Conservation (phyloP, 2,113 vertebrate species). For the Gulo gulo region DNA sequence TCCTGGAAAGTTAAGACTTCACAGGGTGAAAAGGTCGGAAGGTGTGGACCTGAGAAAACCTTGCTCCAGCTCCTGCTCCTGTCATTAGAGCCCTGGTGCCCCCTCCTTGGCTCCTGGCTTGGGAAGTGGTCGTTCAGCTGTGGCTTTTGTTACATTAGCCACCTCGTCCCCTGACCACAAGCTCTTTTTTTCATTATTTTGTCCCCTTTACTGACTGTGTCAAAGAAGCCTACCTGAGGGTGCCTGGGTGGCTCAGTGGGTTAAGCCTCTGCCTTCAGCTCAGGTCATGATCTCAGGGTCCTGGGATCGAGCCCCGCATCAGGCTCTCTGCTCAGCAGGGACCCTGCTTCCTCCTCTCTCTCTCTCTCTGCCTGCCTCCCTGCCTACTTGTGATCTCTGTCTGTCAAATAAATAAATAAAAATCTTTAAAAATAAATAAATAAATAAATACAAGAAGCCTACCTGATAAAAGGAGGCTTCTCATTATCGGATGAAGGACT, state of each 20-base stretch:
- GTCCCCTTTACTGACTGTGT: neutral
- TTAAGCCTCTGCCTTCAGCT: no score
- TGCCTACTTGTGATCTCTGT: no score
- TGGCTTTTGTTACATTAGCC: neutral
- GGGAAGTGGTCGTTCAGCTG: neutral
- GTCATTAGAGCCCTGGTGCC: neutral
- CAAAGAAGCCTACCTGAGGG: neutral
- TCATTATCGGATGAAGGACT: neutral
- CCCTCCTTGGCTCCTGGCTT: neutral
- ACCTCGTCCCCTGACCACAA: neutral
- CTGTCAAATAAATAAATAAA: no score
- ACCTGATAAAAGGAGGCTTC: neutral
- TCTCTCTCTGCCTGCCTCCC: no score
- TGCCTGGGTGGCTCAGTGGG: no score
- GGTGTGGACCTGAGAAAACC: neutral
- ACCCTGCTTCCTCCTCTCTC: no score
- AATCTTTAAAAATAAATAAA: no score
- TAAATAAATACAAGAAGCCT: neutral
- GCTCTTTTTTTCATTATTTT: neutral
- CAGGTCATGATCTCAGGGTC: no score
- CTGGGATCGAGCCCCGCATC: no score
- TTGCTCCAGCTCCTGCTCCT: no score
- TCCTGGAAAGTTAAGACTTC: neutral
- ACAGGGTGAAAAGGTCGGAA: neutral
- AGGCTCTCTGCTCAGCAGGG: no score